phyloP scores from a whole-genome alignment of 1,140 invertebrate species.

The Alviniconcha marisindica region DNA sequence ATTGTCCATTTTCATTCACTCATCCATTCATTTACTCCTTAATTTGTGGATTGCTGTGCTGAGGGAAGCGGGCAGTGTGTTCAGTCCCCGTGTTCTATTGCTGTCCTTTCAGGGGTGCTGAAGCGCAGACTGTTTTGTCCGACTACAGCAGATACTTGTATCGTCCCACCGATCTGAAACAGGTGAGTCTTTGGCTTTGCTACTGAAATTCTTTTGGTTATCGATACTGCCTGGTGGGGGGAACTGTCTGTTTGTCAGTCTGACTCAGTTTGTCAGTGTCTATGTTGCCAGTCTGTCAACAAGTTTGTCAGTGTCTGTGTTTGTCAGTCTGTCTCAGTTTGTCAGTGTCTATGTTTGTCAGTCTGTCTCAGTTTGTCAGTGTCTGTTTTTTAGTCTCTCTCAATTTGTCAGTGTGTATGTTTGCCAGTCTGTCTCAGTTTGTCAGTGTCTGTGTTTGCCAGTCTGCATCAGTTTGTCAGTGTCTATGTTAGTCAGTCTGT shows the following conservation, averaged over 20 bases:
- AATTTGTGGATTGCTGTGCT: neutral
- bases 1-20: no score
- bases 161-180: conserved; percentile 47
- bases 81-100: neutral
- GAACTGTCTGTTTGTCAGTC: neutral
- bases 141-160: conserved; percentile 48
- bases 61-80: neutral
- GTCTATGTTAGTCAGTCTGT: no score
- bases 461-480: no score
- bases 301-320: neutral
- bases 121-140: conserved; percentile 46
- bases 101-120: conserved; percentile 44
- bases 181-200: conserved; percentile 48
- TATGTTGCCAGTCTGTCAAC: neutral
- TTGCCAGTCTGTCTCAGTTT: no score
- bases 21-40: neutral
- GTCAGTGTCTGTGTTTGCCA: no score
- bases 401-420: no score
- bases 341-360: conserved; percentile 3
- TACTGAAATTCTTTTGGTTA: no score
- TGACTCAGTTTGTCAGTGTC: neutral
- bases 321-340: neutral
- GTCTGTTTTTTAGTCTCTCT: no score
- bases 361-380: neutral
- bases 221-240: no score